Evolutionary conservation across 1,140 invertebrate genomes (phyloP), one percentile per base, ranked within the genome.

Genomic region (Lucilia cuprina): DNA sequence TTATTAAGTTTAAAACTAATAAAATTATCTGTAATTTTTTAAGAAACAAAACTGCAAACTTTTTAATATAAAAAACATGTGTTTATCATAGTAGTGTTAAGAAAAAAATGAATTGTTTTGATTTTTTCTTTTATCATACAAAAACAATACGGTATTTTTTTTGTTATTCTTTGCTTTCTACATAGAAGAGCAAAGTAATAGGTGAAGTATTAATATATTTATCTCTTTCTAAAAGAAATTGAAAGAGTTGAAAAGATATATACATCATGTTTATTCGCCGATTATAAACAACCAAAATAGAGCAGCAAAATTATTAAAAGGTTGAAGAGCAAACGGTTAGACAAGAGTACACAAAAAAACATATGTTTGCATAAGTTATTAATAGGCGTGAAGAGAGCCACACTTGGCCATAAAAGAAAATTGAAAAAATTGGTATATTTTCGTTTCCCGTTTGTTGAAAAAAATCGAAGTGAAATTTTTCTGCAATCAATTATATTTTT

Each of bases 401-500:
- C 65, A 10, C 0, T 70, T 70, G 82, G 8, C 19, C 9, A 60
- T 34, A 70, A 70, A 14, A 41, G 41, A 70, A 74, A 83, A 74
- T 65, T 35, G 50, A 83, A 50, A 74, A 55, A 83, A 65, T 83
- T 70, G 65, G 82, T 83, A 83, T 83, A 83, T 83, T 83, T 83
- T 74, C 82, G 30, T 83, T 70, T 83, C 82, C 82, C 82, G 82
- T 83, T 83, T 65, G 49, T 70, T 74, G 82, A 70, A 74, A 65
- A 83, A 83, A 83, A 83, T 83, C 82, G 13, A 83, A 83, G 82
- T 83, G 82, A 83, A 83, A 83, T 70, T 83, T 83, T 83, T 83
- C 65, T 74, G 65, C 82, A 83, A 83, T 47, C 55, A 74, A 80
- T 80, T 80, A 12, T 25, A 10, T 70, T 70, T 70, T 70, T 9